A percentile compares a stretch with the other conserved stretches of the same genome.
Conservation (phyloP, 2,888 invertebrate species). For the Drosophila quinaria region DNA sequence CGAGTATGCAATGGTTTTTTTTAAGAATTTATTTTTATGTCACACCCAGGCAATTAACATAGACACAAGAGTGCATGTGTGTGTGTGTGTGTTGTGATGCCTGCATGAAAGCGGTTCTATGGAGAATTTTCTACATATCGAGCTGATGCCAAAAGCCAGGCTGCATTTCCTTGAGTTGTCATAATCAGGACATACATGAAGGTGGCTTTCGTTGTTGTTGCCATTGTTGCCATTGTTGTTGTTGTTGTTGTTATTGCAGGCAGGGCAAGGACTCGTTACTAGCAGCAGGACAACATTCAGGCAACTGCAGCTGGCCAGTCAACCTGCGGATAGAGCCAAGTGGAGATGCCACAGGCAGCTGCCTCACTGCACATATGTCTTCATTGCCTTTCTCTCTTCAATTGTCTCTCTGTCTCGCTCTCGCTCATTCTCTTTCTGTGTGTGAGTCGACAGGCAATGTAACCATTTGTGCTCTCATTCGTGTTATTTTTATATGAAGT, state of each 20-base stretch:
- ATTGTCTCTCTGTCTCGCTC: neutral
- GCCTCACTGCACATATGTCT: slow-evolving; percentile 38
- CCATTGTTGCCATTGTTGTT: slow-evolving; percentile 37
- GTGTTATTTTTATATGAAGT: slow-evolving; percentile 63
- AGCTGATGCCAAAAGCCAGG: slow-evolving; percentile 50
- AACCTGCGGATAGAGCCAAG: slow-evolving; percentile 32
- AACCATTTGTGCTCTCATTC: slow-evolving; percentile 35
- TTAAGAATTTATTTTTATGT: slow-evolving; percentile 27
- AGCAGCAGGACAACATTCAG: slow-evolving; percentile 49
- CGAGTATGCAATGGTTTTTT: slow-evolving; percentile 41
- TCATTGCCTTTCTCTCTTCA: slow-evolving; percentile 5
- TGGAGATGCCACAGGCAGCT: slow-evolving; percentile 32
- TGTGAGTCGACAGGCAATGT: slow-evolving; percentile 36
- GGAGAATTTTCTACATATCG: slow-evolving; percentile 64
- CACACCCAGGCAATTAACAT: slow-evolving; percentile 70
- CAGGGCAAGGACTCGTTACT: slow-evolving; percentile 56
- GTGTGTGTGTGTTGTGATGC: slow-evolving; percentile 27
- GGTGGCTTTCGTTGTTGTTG: slow-evolving; percentile 53
- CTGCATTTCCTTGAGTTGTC: slow-evolving; percentile 76
- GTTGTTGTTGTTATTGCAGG: slow-evolving; percentile 24
- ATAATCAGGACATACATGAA: slow-evolving; percentile 75
- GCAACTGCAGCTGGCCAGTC: slow-evolving; percentile 59
- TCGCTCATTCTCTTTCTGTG: slow-evolving; percentile 18
- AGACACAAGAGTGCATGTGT: slow-evolving; percentile 26
- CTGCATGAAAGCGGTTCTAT: slow-evolving; percentile 58